Conservation (phyloP, 1,140 invertebrate genomes). For the Medauroidea extradentata region DNA sequence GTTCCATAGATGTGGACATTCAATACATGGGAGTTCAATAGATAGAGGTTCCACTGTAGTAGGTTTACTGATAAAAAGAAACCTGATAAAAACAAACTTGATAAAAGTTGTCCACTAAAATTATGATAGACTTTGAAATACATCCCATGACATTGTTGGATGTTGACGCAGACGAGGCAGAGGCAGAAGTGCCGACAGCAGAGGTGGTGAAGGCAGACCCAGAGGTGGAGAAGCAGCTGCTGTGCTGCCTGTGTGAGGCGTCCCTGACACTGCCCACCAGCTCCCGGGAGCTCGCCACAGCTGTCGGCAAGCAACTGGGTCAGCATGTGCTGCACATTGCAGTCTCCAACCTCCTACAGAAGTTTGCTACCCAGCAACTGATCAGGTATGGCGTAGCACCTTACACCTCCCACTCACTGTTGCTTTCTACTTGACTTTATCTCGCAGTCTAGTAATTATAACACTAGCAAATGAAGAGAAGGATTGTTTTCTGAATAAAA, state of each 20-base stretch:
- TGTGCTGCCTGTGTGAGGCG: conserved; percentile 72
- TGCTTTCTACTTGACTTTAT: not conserved
- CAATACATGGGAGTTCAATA: too few relatives aligned
- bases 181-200: not conserved
- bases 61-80: too few relatives aligned
- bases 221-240: conserved; percentile 61
- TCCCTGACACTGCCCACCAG: conserved; percentile 73
- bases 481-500: too few relatives aligned
- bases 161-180: not conserved
- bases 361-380: conserved; percentile 82
- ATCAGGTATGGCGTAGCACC: conserved; percentile 51
- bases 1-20: too few relatives aligned
- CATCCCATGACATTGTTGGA: too few relatives aligned
- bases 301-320: conserved; percentile 56
- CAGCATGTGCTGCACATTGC: conserved; percentile 55
- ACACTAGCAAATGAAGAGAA: too few relatives aligned
- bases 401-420: not conserved
- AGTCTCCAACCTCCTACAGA: conserved; percentile 75
- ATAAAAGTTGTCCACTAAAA: too few relatives aligned
- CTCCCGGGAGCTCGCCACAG: conserved; percentile 59
- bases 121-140: too few relatives aligned
- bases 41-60: too few relatives aligned
- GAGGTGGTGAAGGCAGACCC: conserved; percentile 45
- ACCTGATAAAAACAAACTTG: too few relatives aligned
- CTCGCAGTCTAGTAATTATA: too few relatives aligned